Conservation (phyloP, 2,113 vertebrate species). For the Cheilinus undulatus region DNA sequence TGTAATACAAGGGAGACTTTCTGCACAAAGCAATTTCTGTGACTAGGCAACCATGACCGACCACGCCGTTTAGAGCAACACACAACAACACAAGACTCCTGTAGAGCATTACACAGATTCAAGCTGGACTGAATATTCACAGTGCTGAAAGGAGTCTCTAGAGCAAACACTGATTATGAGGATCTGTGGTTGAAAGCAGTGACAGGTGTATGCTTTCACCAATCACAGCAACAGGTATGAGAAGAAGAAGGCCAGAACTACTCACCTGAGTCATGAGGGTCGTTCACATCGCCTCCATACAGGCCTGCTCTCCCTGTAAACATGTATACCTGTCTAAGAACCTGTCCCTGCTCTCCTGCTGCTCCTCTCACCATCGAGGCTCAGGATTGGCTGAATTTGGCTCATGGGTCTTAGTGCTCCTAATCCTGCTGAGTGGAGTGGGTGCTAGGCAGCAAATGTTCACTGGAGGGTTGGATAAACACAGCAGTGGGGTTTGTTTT, state of each 20-base stretch:
- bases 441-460: constrained; percentile 78
- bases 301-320: constrained; percentile 1
- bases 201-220: constrained; percentile 17
- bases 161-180: too few species aligned
- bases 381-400: constrained; percentile 45
- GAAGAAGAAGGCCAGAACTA: constrained; percentile 49
- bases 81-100: neutral
- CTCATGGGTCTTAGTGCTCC: constrained; percentile 47
- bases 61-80: neutral
- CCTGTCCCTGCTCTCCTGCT: constrained; percentile 28
- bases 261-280: constrained; percentile 67
- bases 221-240: constrained; percentile 53
- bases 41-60: neutral
- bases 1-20: constrained; percentile 2
- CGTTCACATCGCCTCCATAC: constrained; percentile 46
- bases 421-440: constrained; percentile 77
- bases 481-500: constrained; percentile 53
- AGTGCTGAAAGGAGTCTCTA: neutral
- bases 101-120: neutral
- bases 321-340: constrained; percentile 30
- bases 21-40: constrained; percentile 12
- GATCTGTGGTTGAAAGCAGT: too few species aligned
- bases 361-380: constrained; percentile 35
- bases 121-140: constrained; percentile 20
- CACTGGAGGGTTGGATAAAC: constrained; percentile 65